phyloP scores from a whole-genome alignment of 2,113 vertebrate species.

The Phyllopteryx taeniolatus region DNA sequence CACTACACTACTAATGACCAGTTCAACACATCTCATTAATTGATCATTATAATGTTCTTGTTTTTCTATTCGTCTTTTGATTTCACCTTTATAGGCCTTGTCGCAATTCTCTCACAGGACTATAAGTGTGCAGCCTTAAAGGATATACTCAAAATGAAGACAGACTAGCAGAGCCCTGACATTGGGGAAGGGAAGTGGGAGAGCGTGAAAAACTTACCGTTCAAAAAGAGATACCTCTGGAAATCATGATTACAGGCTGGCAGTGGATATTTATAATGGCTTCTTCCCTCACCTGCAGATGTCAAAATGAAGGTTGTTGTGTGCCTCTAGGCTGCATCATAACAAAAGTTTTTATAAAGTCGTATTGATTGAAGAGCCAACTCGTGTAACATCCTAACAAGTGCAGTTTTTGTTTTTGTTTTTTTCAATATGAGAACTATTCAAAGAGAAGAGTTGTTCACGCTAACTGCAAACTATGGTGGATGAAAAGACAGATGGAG shows the following conservation, averaged over 20 bases:
- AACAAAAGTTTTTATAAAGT: conserved; percentile 20
- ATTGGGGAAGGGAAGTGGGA: conserved; percentile 11
- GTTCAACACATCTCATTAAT: neutral
- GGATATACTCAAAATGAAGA: conserved; percentile 29
- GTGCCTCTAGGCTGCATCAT: conserved; percentile 5
- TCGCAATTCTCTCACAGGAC: neutral
- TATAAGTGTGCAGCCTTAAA: conserved; percentile 2
- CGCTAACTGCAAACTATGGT: neutral
- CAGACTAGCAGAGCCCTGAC: conserved; percentile 18
- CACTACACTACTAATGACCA: neutral
- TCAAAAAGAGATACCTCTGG: conserved; percentile 30
- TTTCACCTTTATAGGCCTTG: neutral
- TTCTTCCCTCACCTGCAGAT: conserved; percentile 15
- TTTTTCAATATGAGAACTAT: conserved; percentile 4
- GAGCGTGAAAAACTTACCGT: conserved; percentile 11
- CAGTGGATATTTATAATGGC: conserved; percentile 21
- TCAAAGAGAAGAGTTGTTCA: neutral
- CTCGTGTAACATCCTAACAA: conserved; percentile 5
- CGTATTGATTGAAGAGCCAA: conserved; percentile 24
- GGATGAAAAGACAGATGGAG: conserved; percentile 5
- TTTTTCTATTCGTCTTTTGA: neutral
- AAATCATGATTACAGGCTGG: conserved; percentile 43
- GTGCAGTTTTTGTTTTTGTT: neutral
- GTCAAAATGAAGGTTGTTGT: conserved; percentile 25
- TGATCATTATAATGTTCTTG: neutral